Base-by-base conservation (phyloP, 2,797 vertebrate species). In the Chiroxiphia lanceolata region DNA sequence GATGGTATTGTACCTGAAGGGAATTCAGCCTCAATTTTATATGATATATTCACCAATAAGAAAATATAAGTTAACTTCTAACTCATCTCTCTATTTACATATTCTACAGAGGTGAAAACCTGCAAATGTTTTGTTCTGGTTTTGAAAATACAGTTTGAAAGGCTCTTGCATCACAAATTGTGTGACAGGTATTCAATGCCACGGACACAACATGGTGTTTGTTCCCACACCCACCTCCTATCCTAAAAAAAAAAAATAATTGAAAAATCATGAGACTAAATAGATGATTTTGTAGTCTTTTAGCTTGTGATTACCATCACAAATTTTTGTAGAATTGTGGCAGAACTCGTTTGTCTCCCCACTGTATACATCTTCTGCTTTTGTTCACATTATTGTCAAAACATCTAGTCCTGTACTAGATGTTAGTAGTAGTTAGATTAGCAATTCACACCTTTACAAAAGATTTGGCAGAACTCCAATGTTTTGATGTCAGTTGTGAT, bases 311-410 rank as follows among this genome's bases (percentile, higher is more conserved):
- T 88, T 78, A 74, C 48, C 34, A 11, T 50, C 65, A 29, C 26
- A 69, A 29, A 26, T 69, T 69, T 50, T 29, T 50, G 53, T 27
- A 29, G 54, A 70, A 18, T 76, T 90, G 57, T 79, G 48, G 61
- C 51, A 91, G 77, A 93, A 80, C 20, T 91, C 9, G 36, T 90
- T 93, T 91, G 34, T 94, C 25, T 84, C 38, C 16, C 8, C 4
- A 2, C 47, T 87, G 82, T 71, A 34, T 68, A 44, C 15, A 36
- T 63, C 40, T 57, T 81, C 81, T 77, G 50, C 56, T 92, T 95
- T 94, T 85, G n/a, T 83, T 85, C 87, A 75, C 53, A 9, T 75
- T 47, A 15, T 63, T 90, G 86, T 83, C 56, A 93, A 95, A 96
- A 87, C 60, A 57, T 70, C 59, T 81, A 70, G 15, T 57, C n/a